Evolutionary conservation across 1,140 invertebrate genomes (phyloP), one percentile per base, ranked within the genome.

Genomic region (Sitodiplosis mosellana): DNA sequence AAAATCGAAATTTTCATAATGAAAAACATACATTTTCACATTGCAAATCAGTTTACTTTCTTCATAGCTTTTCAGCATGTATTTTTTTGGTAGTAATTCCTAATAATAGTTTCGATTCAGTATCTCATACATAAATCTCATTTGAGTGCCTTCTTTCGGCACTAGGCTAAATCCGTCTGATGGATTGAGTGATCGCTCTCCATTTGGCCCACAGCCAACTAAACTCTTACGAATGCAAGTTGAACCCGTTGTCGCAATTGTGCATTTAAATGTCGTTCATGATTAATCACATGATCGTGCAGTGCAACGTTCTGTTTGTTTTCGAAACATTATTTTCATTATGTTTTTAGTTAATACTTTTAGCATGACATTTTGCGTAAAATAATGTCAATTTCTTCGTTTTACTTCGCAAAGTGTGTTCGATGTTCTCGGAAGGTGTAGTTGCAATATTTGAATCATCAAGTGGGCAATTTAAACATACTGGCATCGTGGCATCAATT

Each of bases 391-490:
- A 18, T 43, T 17, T 18, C 6, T 5, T 18, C 18, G 14, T 18
- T 18, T 18, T 12, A 18, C 17, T 3, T 5, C 5, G 2, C 4
- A 18, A 11, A 77, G 75, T 65, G n/a, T 78, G 76, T 55, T 65
- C 73, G 43, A 54, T 76, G 18, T 50, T 75, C 40, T 58, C 69
- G 2, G 67, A 73, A 53, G 81, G 82, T 6, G 73, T 87, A 7
- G 81, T 75, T 4, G 83, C 77, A 15, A 78, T 90, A 51, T 85
- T 90, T 60, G 85, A 85, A 2, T 82, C 84, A 7, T 71, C 76
- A 49, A 6, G 69, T 76, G 15, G 72, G 73, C 45, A 75, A 53
- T 20, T 3, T 47, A 37, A 19, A 36, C 7, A 36, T 6, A n/a
- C 33, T 50, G 74, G 75, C 37, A 77, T 83, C 41, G 71, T 83